Base-by-base conservation (phyloP, 2,113 vertebrate genomes). In the Uropsilus gracilis region DNA sequence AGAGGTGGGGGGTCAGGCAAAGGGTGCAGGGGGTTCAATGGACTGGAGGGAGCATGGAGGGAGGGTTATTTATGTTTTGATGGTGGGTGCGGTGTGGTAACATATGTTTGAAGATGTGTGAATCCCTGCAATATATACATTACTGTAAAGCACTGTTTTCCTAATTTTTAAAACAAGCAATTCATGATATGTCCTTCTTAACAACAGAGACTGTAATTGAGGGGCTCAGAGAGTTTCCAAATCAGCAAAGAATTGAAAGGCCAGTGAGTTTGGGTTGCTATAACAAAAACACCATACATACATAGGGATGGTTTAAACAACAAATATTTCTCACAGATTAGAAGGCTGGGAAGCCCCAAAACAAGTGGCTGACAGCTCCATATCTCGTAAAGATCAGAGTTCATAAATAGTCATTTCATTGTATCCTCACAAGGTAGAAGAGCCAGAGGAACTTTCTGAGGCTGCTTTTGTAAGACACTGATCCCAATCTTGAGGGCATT, bases 241-340 rank as follows among this genome's bases (percentile, higher is more conserved):
- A 50, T 66, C 73, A 83, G 44, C 20, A 77, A 59, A 12, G 14
- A 84, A n/a, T 80, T 89, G 53, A 94, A 97, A 91, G 39, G 13
- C 63, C 46, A 10, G 30, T 64, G 18, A 75, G 32, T 87, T 13
- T 53, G 13, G 30, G 3, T 34, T 34, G 22, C 53, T 64, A 50
- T 37, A 46, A 61, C 30, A 66, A 88, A 86, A 75, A 57, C 20
- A 66, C 7, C 68, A 24, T 64, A 13, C 22, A 69, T 42, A n/a
- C n/a, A n/a, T n/a, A n/a, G 28, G n/a, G 17, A 55, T 72, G 28
- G 66, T 53, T 89, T 73, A 66, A 77, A 78, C n/a, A 44, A 82
- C 30, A 82, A 63, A 37, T 17, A 66, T 55, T 66, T 82, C 76
- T 55, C 76, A 75, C 13, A n/a, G 18, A 55, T 64, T 32, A 82